A percentile compares a stretch with the other conserved stretches of the same genome.
These are phyloP conservation scores for Microplitis mediator DNA, from an alignment of 1,140 invertebrate genomes.

Conservation along the genomic window DNA sequence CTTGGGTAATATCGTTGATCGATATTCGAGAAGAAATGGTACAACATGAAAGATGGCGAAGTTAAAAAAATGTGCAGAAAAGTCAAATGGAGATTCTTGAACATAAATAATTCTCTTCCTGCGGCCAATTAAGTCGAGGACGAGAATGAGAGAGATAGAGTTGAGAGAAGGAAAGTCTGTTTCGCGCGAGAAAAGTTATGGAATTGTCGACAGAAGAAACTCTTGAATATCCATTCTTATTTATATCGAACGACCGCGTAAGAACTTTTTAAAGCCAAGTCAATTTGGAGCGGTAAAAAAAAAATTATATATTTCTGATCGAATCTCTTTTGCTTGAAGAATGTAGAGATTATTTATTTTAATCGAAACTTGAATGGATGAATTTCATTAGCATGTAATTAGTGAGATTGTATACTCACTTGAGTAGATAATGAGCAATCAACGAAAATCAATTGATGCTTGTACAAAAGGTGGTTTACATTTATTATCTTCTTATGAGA, in stretches of 20 bases:
- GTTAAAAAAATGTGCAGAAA: neutral
- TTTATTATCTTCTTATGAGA: neutral
- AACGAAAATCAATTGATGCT: constrained; percentile 9
- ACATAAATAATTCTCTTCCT: constrained; percentile 22
- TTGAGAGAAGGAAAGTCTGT: neutral
- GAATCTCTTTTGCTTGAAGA: neutral
- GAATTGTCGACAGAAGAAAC: constrained; percentile 9
- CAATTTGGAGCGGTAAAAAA: neutral
- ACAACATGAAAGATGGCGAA: neutral
- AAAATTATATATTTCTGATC: constrained; percentile 9
- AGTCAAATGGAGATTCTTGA: constrained; percentile 20
- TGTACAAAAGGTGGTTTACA: neutral
- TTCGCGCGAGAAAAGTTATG: constrained; percentile 16
- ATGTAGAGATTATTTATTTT: constrained; percentile 10
- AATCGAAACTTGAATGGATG: constrained; percentile 2
- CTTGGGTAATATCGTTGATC: neutral
- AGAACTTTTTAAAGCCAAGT: constrained; percentile 15
- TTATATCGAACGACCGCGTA: constrained; percentile 15
- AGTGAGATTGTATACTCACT: neutral
- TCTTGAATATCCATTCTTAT: constrained; percentile 23
- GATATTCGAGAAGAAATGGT: constrained; percentile 3
- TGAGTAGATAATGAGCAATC: neutral
- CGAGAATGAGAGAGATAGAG: neutral
- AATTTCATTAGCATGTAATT: constrained; percentile 28
- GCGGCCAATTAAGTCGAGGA: constrained; percentile 18